Evolutionary conservation across 2,888 invertebrate genomes (phyloP), one percentile per base, ranked within the genome.

Genomic region (Didymodactylos carnosus): DNA sequence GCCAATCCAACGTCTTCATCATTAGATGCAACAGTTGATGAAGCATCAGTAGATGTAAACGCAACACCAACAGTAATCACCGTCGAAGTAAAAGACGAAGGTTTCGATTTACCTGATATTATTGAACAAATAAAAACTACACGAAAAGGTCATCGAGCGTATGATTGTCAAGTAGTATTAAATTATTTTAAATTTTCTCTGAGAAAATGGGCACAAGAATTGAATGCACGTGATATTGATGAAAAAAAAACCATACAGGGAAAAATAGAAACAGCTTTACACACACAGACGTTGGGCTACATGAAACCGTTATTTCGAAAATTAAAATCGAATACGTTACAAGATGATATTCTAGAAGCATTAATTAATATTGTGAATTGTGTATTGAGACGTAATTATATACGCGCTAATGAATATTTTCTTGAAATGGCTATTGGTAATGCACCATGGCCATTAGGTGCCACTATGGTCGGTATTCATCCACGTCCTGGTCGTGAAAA

Each of bases 381-480:
- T 84, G 86, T 94, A 78, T 84, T 95, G 29, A 90, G 92, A 79
- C 87, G 93, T 77, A 91, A 95, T 84, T 95, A 95, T 82, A 89
- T 94, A 69, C 88, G 89, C 88, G 97, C 97, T 0, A 95, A 94
- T 83, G 95, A 94, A 82, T 90, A 93, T 0, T 99, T 98, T 81
- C 87, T 99, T 77, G 94, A 97, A 84, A 95, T 99, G 95, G 97
- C 98, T 2, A 98, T 99, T 76, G 98, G 98, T 0, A 99, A 99
- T 83, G 97, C 98, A 0, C 97, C 98, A 0, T 98, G 98, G 98
- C 98, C 98, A 1, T 98, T 98, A 79, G 98, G 97, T 79, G 98
- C 99, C 0, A 98, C 98, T 77, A 97, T 98, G 92, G 97, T 98
- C 49, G 98, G 98, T 83, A 97, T 98, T 80, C 98, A 99, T 84